Percentiles rank a stretch among this genome's conserved stretches.
phyloP scores from a whole-genome alignment of 2,797 vertebrate species.

The Pseudochromis fuscus region DNA sequence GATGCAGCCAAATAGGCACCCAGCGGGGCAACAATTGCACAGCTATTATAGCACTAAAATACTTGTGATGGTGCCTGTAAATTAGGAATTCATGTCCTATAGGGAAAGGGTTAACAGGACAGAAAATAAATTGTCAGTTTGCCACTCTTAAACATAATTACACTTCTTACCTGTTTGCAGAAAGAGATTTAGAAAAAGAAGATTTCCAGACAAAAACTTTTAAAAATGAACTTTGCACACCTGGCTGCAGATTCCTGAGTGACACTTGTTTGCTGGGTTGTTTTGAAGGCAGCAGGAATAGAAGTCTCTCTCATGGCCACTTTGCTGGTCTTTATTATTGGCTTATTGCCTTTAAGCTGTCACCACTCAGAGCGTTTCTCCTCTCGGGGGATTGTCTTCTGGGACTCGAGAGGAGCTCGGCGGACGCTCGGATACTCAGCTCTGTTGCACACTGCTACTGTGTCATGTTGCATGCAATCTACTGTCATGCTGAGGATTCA shows the following conservation, averaged over 20 bases:
- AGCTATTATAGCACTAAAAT: slow-evolving; percentile 83
- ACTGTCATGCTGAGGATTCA: slow-evolving; percentile 42
- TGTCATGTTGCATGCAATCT: slow-evolving; percentile 64
- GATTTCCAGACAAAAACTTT: too few relatives aligned
- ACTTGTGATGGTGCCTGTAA: slow-evolving; percentile 80
- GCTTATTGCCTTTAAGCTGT: slow-evolving; percentile 84
- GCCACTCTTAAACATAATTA: slow-evolving; percentile 80
- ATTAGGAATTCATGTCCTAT: slow-evolving; percentile 76
- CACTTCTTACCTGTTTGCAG: slow-evolving; percentile 67
- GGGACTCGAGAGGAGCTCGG: slow-evolving; percentile 73
- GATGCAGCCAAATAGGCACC: slow-evolving; percentile 85
- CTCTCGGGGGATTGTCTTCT: slow-evolving; percentile 79
- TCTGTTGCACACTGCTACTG: slow-evolving; percentile 70
- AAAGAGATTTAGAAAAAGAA: slow-evolving; percentile 47
- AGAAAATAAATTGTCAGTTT: slow-evolving; percentile 80
- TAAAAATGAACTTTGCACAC: slow-evolving; percentile 52
- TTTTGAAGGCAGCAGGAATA: slow-evolving; percentile 71
- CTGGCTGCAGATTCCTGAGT: slow-evolving; percentile 58
- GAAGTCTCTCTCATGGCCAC: slow-evolving; percentile 77
- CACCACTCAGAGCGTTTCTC: slow-evolving; percentile 78
- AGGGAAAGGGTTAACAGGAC: slow-evolving; percentile 84
- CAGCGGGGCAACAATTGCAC: slow-evolving; percentile 85
- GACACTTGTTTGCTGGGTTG: slow-evolving; percentile 78
- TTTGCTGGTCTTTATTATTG: slow-evolving; percentile 84
- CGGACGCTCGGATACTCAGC: slow-evolving; percentile 70